phyloP scores from a whole-genome alignment of 2,888 invertebrate genomes.

The Drosophila flavopinicola region DNA sequence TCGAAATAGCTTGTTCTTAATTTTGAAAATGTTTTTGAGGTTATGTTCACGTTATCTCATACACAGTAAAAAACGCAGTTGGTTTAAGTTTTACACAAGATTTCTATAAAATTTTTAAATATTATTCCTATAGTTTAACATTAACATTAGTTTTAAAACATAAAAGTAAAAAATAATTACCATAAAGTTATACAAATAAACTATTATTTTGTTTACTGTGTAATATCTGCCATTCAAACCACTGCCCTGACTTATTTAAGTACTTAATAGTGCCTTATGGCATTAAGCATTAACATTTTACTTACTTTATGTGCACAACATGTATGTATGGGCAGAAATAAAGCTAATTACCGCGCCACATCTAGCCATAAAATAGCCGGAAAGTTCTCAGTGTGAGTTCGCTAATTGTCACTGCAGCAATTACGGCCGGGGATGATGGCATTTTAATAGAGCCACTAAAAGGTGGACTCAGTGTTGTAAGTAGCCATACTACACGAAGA shows the following conservation, averaged over 20 bases:
- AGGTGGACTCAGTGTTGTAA: slow-evolving; percentile 13
- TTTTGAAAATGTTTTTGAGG: neutral
- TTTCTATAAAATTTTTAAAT: too few relatives aligned
- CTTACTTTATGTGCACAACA: neutral
- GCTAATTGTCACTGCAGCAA: slow-evolving; percentile 36
- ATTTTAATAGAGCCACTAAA: slow-evolving; percentile 42
- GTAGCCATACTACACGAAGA: neutral
- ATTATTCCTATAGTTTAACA: too few relatives aligned
- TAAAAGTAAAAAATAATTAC: too few relatives aligned
- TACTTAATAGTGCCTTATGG: neutral
- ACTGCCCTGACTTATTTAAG: neutral
- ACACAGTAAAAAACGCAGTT: neutral
- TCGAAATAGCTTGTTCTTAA: slow-evolving; percentile 35
- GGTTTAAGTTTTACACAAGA: too few relatives aligned
- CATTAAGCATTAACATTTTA: slow-evolving; percentile 1
- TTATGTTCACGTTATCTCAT: slow-evolving; percentile 1
- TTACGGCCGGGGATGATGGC: slow-evolving; percentile 17
- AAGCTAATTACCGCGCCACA: slow-evolving; percentile 23
- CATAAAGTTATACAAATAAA: too few relatives aligned
- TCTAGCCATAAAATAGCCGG: slow-evolving; percentile 25
- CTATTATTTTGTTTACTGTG: too few relatives aligned
- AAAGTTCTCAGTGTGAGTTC: slow-evolving; percentile 10
- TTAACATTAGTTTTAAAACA: too few relatives aligned
- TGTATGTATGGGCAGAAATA: slow-evolving; percentile 4
- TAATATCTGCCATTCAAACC: too few relatives aligned